These are phyloP conservation scores for Polydesmus complanatus DNA, from an alignment of 2,888 invertebrate species.

Conservation along the genomic window DNA sequence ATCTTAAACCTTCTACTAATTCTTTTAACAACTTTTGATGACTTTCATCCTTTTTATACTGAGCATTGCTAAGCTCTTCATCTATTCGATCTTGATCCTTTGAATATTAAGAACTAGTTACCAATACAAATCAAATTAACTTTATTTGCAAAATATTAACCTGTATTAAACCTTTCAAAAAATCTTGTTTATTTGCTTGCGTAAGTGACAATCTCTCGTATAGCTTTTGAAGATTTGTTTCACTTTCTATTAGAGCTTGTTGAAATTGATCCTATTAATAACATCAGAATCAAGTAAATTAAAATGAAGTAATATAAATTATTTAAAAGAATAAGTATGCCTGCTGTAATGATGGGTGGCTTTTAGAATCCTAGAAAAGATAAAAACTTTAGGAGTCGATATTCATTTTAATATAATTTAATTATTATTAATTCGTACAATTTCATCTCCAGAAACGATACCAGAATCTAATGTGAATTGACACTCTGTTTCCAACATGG, in stretches of 20 bases:
- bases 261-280: constrained; percentile 11
- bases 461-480: constrained; percentile 6
- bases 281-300: not conserved
- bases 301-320: not conserved
- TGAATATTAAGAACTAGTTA: not conserved
- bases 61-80: constrained; percentile 9
- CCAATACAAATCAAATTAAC: not conserved
- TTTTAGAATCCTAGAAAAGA: no score
- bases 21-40: constrained; percentile 9
- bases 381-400: no score
- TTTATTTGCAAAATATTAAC: not conserved
- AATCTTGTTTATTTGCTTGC: constrained; percentile 1
- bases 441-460: not conserved
- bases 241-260: constrained; percentile 5
- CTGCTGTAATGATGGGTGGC: no score
- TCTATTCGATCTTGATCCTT: constrained; percentile 13
- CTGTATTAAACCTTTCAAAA: constrained; percentile 13
- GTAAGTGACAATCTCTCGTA: constrained; percentile 8
- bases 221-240: constrained; percentile 12
- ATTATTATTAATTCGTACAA: not conserved
- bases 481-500: not conserved
- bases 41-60: constrained; percentile 13
- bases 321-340: no score
- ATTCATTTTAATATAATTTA: not conserved
- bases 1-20: constrained; percentile 3